These are phyloP conservation scores for Planococcus citri DNA, from an alignment of 1,140 invertebrate species.

Conservation along the genomic window DNA sequence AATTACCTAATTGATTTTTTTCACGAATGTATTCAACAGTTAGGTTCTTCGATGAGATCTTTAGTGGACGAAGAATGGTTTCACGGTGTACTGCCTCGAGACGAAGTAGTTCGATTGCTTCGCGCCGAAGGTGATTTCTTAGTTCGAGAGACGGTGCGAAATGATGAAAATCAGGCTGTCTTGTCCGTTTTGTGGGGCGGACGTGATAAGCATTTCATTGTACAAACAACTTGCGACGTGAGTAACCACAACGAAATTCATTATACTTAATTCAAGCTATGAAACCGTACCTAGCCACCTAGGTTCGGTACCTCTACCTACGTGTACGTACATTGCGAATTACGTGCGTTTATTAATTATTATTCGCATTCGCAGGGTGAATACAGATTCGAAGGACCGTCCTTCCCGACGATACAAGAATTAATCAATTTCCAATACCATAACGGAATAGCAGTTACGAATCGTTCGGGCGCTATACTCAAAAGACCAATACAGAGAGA, in stretches of 20 bases:
- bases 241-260: no score
- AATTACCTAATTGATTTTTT: no score
- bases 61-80: slow-evolving; percentile 91
- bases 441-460: slow-evolving; percentile 73
- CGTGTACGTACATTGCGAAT: no score
- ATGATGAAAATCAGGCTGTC: slow-evolving; percentile 83
- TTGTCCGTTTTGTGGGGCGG: slow-evolving; percentile 90
- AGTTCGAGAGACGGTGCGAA: slow-evolving; percentile 85
- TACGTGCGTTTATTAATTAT: no score
- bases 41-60: slow-evolving; percentile 28
- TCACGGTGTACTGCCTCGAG: slow-evolving; percentile 87
- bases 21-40: slow-evolving; percentile 23
- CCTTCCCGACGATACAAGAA: slow-evolving; percentile 83
- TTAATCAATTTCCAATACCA: slow-evolving; percentile 77
- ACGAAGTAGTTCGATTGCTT: slow-evolving; percentile 85
- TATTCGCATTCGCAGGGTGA: slow-evolving; percentile 54
- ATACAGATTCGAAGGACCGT: slow-evolving; percentile 84
- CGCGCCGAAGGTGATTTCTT: slow-evolving; percentile 85
- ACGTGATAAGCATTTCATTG: slow-evolving; percentile 87
- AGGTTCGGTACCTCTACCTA: no score
- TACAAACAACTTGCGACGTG: slow-evolving; percentile 83
- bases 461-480: slow-evolving; percentile 79
- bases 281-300: no score
- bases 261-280: no score
- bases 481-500: slow-evolving; percentile 77